phyloP scores from a whole-genome alignment of 1,140 invertebrate genomes.

The Drosophila sucinea region DNA sequence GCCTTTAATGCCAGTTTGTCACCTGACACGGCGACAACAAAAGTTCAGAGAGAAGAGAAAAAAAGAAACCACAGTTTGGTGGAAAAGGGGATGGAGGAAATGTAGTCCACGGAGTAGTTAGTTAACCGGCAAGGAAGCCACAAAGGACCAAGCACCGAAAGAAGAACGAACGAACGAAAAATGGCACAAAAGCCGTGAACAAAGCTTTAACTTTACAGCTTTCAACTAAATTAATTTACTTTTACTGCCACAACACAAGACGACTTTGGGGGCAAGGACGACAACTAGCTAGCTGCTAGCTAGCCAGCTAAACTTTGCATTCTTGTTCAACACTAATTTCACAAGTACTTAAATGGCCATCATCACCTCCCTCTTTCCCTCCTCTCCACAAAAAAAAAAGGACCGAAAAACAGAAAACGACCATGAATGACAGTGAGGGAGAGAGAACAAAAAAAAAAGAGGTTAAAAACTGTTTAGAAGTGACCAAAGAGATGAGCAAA shows the following conservation, averaged over 20 bases:
- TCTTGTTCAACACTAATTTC: conserved; percentile 8
- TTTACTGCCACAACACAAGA: conserved; percentile 57
- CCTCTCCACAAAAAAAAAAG: too few species aligned
- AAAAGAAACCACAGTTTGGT: not conserved
- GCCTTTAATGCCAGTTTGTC: conserved; percentile 70
- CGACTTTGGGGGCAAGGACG: conserved; percentile 17
- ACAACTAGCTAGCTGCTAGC: conserved; percentile 24
- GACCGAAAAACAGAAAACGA: not conserved
- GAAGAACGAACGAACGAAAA: not conserved
- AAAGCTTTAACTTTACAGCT: conserved; percentile 82
- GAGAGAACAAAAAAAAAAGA: not conserved
- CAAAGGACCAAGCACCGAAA: conserved; percentile 17
- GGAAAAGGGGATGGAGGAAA: not conserved
- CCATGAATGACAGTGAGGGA: not conserved
- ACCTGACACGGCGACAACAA: conserved; percentile 70
- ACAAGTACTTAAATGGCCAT: conserved; percentile 4
- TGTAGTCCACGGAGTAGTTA: conserved; percentile 22
- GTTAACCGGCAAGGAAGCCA: conserved; percentile 6
- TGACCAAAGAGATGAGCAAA: too few species aligned
- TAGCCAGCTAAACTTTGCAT: conserved; percentile 37
- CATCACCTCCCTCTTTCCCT: not conserved
- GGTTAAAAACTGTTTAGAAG: too few species aligned
- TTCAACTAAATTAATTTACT: conserved; percentile 83
- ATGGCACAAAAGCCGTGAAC: conserved; percentile 47
- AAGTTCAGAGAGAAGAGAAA: conserved; percentile 39